Conservation (phyloP, 1,140 invertebrate genomes). For the Drosophila simulans region DNA sequence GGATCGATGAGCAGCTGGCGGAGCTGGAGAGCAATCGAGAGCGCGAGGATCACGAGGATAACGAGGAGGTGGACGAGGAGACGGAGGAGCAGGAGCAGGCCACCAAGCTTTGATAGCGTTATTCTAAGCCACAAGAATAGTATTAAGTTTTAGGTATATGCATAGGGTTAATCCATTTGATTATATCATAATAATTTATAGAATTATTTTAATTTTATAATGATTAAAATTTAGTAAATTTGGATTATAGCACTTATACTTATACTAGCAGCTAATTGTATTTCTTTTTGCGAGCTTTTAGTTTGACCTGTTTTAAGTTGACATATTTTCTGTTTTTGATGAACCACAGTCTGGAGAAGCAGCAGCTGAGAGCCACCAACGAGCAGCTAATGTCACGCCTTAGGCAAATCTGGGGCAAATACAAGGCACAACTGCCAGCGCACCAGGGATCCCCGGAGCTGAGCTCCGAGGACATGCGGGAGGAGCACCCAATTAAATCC, state of each 20-base stretch:
- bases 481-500: conserved; percentile 53
- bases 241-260: too few relatives aligned
- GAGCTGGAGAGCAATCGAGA: conserved; percentile 45
- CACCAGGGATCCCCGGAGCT: conserved; percentile 45
- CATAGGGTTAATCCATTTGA: not conserved
- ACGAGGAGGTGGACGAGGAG: conserved; percentile 34
- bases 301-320: not conserved
- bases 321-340: conserved; percentile 14
- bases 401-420: conserved; percentile 86
- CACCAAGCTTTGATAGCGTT: conserved; percentile 68
- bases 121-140: conserved; percentile 37
- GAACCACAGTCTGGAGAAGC: conserved; percentile 84
- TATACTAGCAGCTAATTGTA: too few relatives aligned
- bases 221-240: too few relatives aligned
- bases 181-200: not conserved
- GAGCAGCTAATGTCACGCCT: conserved; percentile 87
- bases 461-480: conserved; percentile 40
- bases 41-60: conserved; percentile 24
- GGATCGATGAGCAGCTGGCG: conserved; percentile 58
- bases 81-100: conserved; percentile 55
- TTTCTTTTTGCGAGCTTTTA: not conserved
- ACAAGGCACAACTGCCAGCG: conserved; percentile 75
- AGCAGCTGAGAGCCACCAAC: conserved; percentile 86
- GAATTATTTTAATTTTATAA: not conserved
- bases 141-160: conserved; percentile 42